phyloP scores from a whole-genome alignment of 2,888 invertebrate species.

The Spatulosminthurus flaviceps region DNA sequence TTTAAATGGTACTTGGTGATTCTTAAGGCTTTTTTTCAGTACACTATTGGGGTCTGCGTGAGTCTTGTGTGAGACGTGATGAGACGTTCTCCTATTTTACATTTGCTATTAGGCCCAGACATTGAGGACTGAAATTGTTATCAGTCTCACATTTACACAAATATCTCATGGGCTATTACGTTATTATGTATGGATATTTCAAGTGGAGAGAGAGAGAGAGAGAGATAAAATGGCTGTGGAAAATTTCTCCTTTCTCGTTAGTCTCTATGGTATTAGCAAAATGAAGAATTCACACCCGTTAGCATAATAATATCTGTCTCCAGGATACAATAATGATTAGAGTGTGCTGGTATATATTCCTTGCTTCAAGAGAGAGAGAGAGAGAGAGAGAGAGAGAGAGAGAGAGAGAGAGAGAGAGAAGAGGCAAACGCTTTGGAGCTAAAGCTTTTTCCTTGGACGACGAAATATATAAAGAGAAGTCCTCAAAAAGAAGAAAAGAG shows the following conservation, averaged over 20 bases:
- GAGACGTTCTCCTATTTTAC: background rate
- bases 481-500: too few species aligned
- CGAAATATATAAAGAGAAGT: too few species aligned
- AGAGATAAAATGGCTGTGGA: background rate
- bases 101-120: background rate
- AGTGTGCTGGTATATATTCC: background rate
- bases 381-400: constrained; percentile 22
- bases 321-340: background rate
- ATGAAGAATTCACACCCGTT: constrained; percentile 1
- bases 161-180: background rate
- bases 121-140: background rate
- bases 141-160: constrained; percentile 9
- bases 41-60: background rate
- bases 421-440: background rate
- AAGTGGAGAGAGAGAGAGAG: too few species aligned
- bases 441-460: too few species aligned
- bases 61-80: background rate
- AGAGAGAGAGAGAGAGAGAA: background rate
- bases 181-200: background rate
- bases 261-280: background rate
- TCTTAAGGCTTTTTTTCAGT: too few species aligned
- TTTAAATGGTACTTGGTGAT: too few species aligned
- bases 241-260: background rate
- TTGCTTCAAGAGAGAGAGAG: constrained; percentile 21
- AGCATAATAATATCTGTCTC: constrained; percentile 18